Base-by-base conservation (phyloP, 2,888 invertebrate species). In the Acheta domesticus region DNA sequence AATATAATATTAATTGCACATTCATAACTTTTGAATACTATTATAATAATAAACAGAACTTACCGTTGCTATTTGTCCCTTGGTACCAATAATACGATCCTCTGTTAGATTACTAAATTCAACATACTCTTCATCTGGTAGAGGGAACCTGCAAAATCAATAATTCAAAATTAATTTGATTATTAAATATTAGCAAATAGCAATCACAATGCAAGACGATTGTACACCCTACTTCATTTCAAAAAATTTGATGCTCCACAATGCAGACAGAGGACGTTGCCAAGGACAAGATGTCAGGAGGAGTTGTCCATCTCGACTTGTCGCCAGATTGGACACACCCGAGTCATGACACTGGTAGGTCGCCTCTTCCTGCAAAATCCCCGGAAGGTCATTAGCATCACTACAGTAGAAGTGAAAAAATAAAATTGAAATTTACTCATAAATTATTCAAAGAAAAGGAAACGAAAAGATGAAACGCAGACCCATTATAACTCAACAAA, bases 1-100 rank as follows among this genome's bases (percentile, higher is more conserved):
- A 36, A 36, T 36, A 36, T 36, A 36, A 62, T 62, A 62, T 16
- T n/a, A 14, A 62, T 19, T 62, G n/a, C n/a, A 19, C n/a, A 62
- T n/a, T 19, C 62, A 62, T 16, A 62, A 62, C n/a, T 16, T 14
- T 62, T 11, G 16, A 62, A 62, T 19, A 62, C 8, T 36, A 36
- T 36, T 8, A 36, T 8, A 8, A 36, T 36, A 36, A 36, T 36
- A 8, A 5, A 36, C 36, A 36, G 36, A 48, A 87, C 88, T 87
- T 86, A 93, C 93, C 81, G 92, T 93, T 1, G 96, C 96, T 48
- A 90, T 91, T 86, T 94, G 94, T 23, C 91, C 92, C 86, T 93
- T 94, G 0, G 98, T 98, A 81, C 97, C 98, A 78, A 99, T 91
- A 79, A 98, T 91, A 82, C 93, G 91, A 84, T 97, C 96, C 86